These are phyloP conservation scores for Dysmachus trigonus DNA, from an alignment of 2,888 invertebrate species.

Conservation along the genomic window DNA sequence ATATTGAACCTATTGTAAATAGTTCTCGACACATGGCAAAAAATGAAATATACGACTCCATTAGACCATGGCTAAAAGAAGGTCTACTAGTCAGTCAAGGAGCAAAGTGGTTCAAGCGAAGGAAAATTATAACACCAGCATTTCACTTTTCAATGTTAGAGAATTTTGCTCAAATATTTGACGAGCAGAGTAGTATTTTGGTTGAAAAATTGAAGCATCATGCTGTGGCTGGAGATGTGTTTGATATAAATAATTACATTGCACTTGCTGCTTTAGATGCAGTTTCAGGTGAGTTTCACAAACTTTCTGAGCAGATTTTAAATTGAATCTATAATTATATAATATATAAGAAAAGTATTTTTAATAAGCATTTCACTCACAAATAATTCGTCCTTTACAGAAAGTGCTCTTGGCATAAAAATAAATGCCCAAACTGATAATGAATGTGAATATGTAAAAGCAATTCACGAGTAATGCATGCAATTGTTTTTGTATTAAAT, in stretches of 20 bases:
- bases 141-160: constrained; percentile 83
- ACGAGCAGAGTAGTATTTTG: constrained; percentile 71
- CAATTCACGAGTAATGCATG: constrained; percentile 70
- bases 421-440: constrained; percentile 68
- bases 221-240: constrained; percentile 58
- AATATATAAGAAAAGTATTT: background rate
- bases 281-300: constrained; percentile 62
- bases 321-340: background rate
- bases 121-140: constrained; percentile 79
- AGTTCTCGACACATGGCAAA: background rate
- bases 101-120: constrained; percentile 71
- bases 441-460: constrained; percentile 74
- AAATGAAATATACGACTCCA: background rate
- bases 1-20: background rate
- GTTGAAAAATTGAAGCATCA: constrained; percentile 66
- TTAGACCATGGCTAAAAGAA: background rate
- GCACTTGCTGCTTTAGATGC: constrained; percentile 70
- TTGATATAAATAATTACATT: constrained; percentile 72
- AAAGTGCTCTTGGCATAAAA: constrained; percentile 55
- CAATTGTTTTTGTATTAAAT: background rate
- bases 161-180: constrained; percentile 76
- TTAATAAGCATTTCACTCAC: background rate
- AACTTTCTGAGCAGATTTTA: too few species aligned
- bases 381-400: background rate
- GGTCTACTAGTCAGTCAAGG: constrained; percentile 59